Evolutionary conservation across 2,113 vertebrate genomes (phyloP).

Genomic region (Irena cyanogastra): DNA sequence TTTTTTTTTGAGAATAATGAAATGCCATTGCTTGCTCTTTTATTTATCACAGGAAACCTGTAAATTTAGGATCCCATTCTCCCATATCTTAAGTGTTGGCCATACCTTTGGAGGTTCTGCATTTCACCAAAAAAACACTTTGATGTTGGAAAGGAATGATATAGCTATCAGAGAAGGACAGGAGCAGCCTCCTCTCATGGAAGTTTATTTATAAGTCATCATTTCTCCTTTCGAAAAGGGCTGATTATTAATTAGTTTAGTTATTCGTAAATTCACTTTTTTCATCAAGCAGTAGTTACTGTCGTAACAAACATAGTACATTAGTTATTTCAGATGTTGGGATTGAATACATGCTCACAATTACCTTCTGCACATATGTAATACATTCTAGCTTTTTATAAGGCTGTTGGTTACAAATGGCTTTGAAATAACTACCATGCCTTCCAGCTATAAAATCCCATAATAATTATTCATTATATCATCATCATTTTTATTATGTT

Average conservation of each 20-base stretch:
- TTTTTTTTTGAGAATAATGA: not conserved
- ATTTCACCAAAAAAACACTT: not conserved
- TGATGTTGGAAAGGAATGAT: not conserved
- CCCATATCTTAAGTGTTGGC: not conserved
- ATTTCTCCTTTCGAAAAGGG: not conserved
- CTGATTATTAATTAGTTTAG: not conserved
- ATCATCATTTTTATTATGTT: slow-evolving; percentile 46
- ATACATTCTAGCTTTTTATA: slow-evolving; percentile 57
- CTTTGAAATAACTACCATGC: slow-evolving; percentile 61
- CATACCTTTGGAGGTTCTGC: not conserved
- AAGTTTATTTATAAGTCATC: not conserved
- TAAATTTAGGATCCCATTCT: not conserved
- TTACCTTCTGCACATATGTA: slow-evolving; percentile 54
- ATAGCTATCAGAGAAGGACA: not conserved
- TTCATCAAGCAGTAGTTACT: not conserved
- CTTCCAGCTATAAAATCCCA: slow-evolving; percentile 37
- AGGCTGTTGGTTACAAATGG: slow-evolving; percentile 51
- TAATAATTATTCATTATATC: slow-evolving; percentile 56
- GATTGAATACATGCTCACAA: not conserved
- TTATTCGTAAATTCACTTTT: not conserved
- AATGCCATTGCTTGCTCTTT: not conserved
- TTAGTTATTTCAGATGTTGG: not conserved
- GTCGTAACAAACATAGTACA: not conserved
- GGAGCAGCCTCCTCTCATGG: not conserved
- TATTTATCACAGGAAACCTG: not conserved